These are phyloP conservation scores for Phrynosoma blainvillii DNA, from an alignment of 2,113 vertebrate genomes.

Conservation along the genomic window DNA sequence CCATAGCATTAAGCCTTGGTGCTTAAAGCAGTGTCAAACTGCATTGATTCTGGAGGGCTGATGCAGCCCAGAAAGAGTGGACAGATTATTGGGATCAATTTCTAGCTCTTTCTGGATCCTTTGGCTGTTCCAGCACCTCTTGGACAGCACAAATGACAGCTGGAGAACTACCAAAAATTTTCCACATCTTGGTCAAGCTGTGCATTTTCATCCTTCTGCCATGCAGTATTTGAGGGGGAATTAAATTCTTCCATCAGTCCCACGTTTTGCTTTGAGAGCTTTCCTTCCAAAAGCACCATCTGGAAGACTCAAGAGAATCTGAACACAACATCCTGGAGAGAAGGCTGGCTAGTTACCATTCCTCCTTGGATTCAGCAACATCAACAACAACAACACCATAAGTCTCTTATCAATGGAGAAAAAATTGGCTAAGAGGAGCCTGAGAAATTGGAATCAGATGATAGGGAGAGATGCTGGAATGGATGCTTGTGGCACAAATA, in stretches of 20 bases:
- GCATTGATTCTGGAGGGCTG: too few relatives aligned
- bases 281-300: background rate
- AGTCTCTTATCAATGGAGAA: background rate
- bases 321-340: background rate
- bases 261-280: background rate
- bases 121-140: background rate
- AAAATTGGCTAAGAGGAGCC: background rate
- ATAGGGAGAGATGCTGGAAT: background rate
- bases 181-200: too few relatives aligned
- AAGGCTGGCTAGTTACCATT: background rate
- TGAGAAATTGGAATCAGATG: background rate
- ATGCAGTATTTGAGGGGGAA: background rate
- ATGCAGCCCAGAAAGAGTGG: background rate
- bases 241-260: background rate
- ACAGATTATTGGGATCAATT: background rate
- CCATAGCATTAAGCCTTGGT: too few relatives aligned
- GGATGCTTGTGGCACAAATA: background rate
- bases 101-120: background rate
- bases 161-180: background rate
- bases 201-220: background rate
- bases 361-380: too few relatives aligned
- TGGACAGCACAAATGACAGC: background rate
- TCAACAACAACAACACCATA: too few relatives aligned
- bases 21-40: too few relatives aligned
- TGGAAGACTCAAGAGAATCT: background rate